Evolutionary conservation across 2,113 vertebrate species (phyloP), one percentile per base, ranked within the genome.

Genomic region (Psittacula cyanocephala): DNA sequence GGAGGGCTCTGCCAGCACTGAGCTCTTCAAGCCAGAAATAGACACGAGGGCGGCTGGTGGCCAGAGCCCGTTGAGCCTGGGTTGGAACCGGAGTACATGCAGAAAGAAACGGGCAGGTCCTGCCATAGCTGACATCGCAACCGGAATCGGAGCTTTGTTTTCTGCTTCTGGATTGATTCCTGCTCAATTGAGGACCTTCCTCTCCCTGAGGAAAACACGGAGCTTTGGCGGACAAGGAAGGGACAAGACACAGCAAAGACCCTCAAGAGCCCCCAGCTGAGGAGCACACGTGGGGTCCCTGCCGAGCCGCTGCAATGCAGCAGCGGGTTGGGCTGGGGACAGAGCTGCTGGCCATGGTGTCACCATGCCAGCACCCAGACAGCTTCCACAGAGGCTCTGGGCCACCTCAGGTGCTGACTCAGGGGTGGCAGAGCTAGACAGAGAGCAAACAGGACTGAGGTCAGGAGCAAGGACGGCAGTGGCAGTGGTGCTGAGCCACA

Each of bases 401-500:
- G 72, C 59, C 39, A 19, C 4, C 31, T 8, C 2, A 1, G 85
- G 9, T 1, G 4, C 75, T 31, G 79, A 22, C 39, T 64, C 67
- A 39, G 0, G 1, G 39, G 24, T 2, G 5, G 77, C 81, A 39
- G 15, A 17, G 81, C 68, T 35, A 2, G 1, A 18, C 2, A 2
- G 74, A 60, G 53, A 87, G 53, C 87, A 91, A 91, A 91, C 52
- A 87, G 52, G 9, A 17, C 33, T 9, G 63, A 31, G 70, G 70
- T 50, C 6, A 1, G 46, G 72, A 71, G 83, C 93, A 64, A 92
- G 94, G 86, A 24, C 39, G 2, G 71, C 1, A 3, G 39, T 3
- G 2, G 70, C 59, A 59, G 70, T 0, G 0, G 17, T 20, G 74
- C 47, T 14, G 9, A 52, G 59, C 3, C 0, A 13, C 0, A 2